Conservation (phyloP, 2,797 vertebrate genomes). For the Lacerta bilineata region DNA sequence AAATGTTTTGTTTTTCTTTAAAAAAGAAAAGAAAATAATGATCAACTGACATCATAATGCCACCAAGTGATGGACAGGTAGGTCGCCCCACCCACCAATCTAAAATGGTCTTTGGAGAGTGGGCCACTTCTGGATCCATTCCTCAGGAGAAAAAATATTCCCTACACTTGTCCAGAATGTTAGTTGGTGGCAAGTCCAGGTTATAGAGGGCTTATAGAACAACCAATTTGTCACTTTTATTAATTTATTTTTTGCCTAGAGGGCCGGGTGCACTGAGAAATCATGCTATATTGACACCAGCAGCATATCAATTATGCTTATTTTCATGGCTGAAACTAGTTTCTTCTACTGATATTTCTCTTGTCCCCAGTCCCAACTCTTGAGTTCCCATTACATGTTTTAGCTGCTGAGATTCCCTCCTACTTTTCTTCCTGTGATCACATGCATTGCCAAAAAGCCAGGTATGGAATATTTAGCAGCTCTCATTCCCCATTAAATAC, state of each 20-base stretch:
- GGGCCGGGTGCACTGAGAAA: background rate
- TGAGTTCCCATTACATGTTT: background rate
- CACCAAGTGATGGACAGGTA: too few relatives aligned
- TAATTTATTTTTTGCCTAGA: background rate
- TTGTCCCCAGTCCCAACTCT: background rate
- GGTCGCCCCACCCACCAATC: too few relatives aligned
- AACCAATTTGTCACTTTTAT: background rate
- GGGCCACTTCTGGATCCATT: too few relatives aligned
- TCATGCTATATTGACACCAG: background rate
- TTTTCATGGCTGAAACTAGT: background rate
- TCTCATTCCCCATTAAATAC: background rate
- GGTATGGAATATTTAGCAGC: constrained; percentile 26
- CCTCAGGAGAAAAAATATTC: too few relatives aligned
- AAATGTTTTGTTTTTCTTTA: too few relatives aligned
- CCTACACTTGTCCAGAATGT: too few relatives aligned
- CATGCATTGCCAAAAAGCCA: background rate
- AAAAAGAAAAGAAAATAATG: too few relatives aligned
- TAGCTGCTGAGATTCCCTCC: background rate
- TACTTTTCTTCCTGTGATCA: background rate
- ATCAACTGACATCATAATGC: too few relatives aligned
- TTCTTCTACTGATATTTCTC: background rate
- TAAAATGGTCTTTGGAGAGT: too few relatives aligned
- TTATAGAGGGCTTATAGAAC: background rate
- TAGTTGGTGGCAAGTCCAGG: too few relatives aligned
- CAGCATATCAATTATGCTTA: background rate